Evolutionary conservation across 2,113 vertebrate species (phyloP), one percentile per base, ranked within the genome.

Genomic region (Epinephelus moara): DNA sequence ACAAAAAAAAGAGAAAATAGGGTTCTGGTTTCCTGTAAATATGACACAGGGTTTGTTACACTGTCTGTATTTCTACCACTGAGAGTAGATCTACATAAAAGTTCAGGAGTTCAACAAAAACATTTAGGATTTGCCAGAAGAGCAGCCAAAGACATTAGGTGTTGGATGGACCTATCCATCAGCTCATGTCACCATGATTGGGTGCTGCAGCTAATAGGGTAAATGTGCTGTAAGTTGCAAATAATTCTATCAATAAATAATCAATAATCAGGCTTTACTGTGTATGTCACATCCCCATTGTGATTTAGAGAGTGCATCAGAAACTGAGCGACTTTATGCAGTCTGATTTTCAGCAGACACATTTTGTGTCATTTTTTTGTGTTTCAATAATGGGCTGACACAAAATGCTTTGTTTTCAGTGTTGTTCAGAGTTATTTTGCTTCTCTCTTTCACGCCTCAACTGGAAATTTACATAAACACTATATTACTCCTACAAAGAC

Each of bases 211-310:
- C 15, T 59, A 68, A 77, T 67, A 81, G 47, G 68, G 63, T 53
- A 81, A 70, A 64, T 30, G 27, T 15, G 60, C 42, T 33, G 33
- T 64, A 66, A 78, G 33, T 6, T 57, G 63, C 42, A 70, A 30
- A 15, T 15, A 49, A 17, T 14, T 49, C 47, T 17, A 72, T 47
- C 33, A 61, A 76, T 23, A 42, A 71, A 37, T 17, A 3, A 60
- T n/a, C n/a, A 33, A 23, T 14, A 1, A 25, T 59, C 53, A 33
- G 15, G 53, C 56, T 33, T 79, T 33, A 42, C n/a, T 27, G 6
- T 52, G 53, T 37, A 62, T 3, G 4, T 63, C 47, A 45, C 57
- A 30, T 33, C 74, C 27, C 17, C 23, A 6, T 17, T 60, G 25
- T 60, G 25, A 5, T 23, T 64, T 5, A 13, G 33, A 33, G 12